Conservation (phyloP, 1,140 invertebrate species). For the Calephelis nemesis region DNA sequence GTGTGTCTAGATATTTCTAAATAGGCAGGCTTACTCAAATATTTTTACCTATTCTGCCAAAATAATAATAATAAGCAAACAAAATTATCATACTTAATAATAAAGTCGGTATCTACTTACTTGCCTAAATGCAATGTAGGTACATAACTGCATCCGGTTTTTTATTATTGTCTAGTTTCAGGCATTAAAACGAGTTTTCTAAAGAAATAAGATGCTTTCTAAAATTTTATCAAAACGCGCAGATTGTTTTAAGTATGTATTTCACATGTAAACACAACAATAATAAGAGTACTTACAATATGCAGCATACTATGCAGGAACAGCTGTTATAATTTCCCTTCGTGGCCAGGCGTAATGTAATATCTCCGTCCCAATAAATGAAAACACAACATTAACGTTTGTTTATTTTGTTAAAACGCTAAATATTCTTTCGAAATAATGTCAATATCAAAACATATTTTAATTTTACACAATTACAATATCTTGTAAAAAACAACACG, state of each 20-base stretch:
- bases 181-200: too few species aligned
- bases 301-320: slow-evolving; percentile 71
- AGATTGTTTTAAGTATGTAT: background rate
- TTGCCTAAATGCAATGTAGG: too few species aligned
- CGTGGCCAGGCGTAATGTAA: slow-evolving; percentile 39
- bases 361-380: slow-evolving; percentile 49
- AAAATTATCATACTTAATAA: too few species aligned
- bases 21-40: too few species aligned
- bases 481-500: slow-evolving; percentile 26
- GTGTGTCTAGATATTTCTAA: too few species aligned
- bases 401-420: slow-evolving; percentile 42
- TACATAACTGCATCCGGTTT: too few species aligned
- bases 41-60: too few species aligned
- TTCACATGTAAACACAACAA: background rate
- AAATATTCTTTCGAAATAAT: slow-evolving; percentile 34
- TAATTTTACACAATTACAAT: slow-evolving; percentile 35
- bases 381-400: slow-evolving; percentile 65
- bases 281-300: slow-evolving; percentile 57
- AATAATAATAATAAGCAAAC: too few species aligned
- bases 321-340: slow-evolving; percentile 60
- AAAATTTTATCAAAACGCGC: too few species aligned
- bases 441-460: slow-evolving; percentile 28
- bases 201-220: too few species aligned
- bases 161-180: too few species aligned
- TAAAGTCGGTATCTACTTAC: too few species aligned